Base-by-base conservation (phyloP, 2,797 vertebrate genomes). In the Lepilemur septentrionalis region DNA sequence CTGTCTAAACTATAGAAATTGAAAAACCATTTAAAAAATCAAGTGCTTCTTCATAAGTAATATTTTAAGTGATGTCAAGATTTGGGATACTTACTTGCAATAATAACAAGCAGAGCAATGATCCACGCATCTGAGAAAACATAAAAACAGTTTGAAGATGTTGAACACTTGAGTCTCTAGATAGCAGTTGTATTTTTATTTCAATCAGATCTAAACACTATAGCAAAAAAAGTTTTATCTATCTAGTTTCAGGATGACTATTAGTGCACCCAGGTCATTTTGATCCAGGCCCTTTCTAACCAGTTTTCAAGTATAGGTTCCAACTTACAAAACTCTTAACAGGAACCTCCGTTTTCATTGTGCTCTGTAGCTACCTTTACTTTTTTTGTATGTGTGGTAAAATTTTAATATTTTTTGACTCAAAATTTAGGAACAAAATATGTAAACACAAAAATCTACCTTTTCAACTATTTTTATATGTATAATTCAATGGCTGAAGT, bases 31-130 rank as follows among this genome's bases (percentile, higher is more conserved):
- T 81, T 5, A 73, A 65, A 69, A 83, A 67, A 57, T 6, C 57
- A 67, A 10, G 12, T 0, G n/a, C 30, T 63, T 94, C 25, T 48
- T 84, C 23, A 83, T 18, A 43, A 72, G 38, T 73, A 59, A 70
- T 57, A 41, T 28, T 94, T 93, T 70, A 87, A 75, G 46, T 38
- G 2, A 6, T 67, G n/a, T 48, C 38, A 91, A 79, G 75, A 14
- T 81, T n/a, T 83, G 46, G 50, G 41, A 61, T 91, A 98, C 96
- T 97, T 89, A 97, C 97, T 0, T 89, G 78, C 1, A 65, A 30
- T 83, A 48, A 96, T 10, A 94, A 84, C 7, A 87, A 95, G 87
- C 46, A 96, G 43, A 67, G 52, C 25, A 73, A 88, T 69, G 67
- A 96, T 55, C 43, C 57, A 92, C 22, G 2, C 3, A 86, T 72